A percentile compares a stretch with the other conserved stretches of the same genome.
Conservation (phyloP, 1,140 invertebrate genomes). For the Holotrichia oblita region DNA sequence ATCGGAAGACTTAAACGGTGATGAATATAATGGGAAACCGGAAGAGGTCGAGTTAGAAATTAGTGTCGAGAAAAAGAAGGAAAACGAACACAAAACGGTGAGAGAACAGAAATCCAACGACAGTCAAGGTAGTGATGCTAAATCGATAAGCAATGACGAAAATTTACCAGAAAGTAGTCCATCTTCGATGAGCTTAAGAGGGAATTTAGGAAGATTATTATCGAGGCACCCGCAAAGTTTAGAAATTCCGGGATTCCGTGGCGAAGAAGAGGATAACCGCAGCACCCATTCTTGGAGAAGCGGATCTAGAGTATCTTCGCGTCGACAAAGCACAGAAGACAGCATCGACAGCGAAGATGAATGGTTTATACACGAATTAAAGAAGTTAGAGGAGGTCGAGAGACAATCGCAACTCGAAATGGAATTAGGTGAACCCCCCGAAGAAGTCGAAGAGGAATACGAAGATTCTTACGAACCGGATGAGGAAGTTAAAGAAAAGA, state of each 20-base stretch:
- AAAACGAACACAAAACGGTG: constrained; percentile 47
- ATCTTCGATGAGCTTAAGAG: constrained; percentile 68
- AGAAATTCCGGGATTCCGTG: constrained; percentile 74
- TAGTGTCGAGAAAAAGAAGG: constrained; percentile 55
- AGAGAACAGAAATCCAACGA: constrained; percentile 59
- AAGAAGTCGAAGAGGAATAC: constrained; percentile 67
- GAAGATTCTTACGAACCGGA: constrained; percentile 68
- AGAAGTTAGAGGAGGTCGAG: constrained; percentile 88
- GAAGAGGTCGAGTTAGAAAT: constrained; percentile 54
- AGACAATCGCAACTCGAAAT: constrained; percentile 73
- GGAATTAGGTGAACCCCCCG: constrained; percentile 69
- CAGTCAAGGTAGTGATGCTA: constrained; percentile 52
- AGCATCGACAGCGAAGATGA: constrained; percentile 93
- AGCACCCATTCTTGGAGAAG: constrained; percentile 88
- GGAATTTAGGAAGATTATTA: constrained; percentile 68
- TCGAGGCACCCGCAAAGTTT: constrained; percentile 80
- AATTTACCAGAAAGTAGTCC: constrained; percentile 68
- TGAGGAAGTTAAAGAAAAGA: constrained; percentile 78
- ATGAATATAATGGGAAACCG: constrained; percentile 60
- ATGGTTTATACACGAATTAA: constrained; percentile 90
- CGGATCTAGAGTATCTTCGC: constrained; percentile 84
- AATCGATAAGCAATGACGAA: constrained; percentile 47
- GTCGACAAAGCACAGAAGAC: constrained; percentile 90
- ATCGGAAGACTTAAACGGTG: constrained; percentile 69
- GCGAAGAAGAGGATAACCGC: constrained; percentile 82